Base-by-base conservation (phyloP, 1,140 invertebrate species). In the Cylas formicarius region DNA sequence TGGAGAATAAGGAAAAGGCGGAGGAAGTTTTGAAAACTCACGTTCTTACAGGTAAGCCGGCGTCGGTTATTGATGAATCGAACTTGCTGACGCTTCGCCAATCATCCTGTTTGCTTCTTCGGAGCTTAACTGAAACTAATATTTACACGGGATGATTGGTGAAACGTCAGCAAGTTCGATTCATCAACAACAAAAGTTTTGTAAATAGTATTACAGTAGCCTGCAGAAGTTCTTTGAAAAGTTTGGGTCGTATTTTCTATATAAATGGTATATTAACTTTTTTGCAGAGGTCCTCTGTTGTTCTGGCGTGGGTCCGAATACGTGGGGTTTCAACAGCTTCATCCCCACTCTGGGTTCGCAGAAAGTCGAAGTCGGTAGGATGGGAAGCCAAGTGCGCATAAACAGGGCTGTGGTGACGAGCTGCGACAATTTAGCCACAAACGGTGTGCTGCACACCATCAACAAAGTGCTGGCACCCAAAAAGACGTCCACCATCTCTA, bases 391-490 rank as follows among this genome's bases (percentile, higher is more conserved):
- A 27, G 68, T 77, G 13, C 68, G 69, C 45, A 72, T 76, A 41
- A 75, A 75, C 36, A 67, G 67, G 34, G 68, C 72, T 20, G 65
- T 67, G 6, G 68, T 77, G 11, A 72, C 67, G 11, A 69, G 72
- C 50, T 79, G 77, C 60, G 75, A 78, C 62, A 62, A 71, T 31
- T 62, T 75, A 39, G 72, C 75, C 29, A 70, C 66, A 9, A 79
- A 79, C 59, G 77, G 77, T 27, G 69, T 79, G 21, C 54, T 79
- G 2, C 76, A 79, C 54, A 70, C 72, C 29, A 69, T 78, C 33
- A 75, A 77, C 55, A 67, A 67, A 50, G 67, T 75, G 26, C 63
- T 72, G 22, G 50, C 49, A 6, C 65, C 58, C n/a, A 57, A 52
- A 41, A 58, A 61, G 29, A 57, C 16, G 26, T 55, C 18, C 22